Percentiles rank a stretch among this genome's conserved stretches.
Evolutionary conservation across 2,888 invertebrate genomes (phyloP).

Genomic region (Eristalis pertinax): DNA sequence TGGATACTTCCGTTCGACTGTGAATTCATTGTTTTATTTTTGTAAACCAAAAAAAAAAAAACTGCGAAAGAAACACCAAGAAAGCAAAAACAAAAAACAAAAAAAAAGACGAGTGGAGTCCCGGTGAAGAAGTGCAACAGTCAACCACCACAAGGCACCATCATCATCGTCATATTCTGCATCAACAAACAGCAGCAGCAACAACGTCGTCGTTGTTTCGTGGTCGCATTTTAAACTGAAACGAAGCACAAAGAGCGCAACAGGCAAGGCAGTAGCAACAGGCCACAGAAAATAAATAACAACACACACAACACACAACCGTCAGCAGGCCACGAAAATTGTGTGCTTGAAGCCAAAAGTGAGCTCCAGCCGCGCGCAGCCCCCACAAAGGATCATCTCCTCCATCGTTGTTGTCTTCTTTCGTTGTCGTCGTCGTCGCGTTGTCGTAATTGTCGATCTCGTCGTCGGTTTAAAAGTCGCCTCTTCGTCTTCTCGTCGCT

Average conservation of each 20-base stretch:
- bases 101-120: conserved; percentile 21
- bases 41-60: conserved; percentile 51
- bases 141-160: conserved; percentile 55
- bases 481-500: conserved; percentile 16
- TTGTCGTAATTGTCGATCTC: not conserved
- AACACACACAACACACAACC: no score
- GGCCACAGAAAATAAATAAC: not conserved
- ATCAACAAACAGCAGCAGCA: conserved; percentile 1
- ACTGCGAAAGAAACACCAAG: conserved; percentile 29
- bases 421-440: conserved; percentile 19
- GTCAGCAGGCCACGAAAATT: not conserved
- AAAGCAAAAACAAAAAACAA: conserved; percentile 36
- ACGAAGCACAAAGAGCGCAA: conserved; percentile 63
- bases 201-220: conserved; percentile 13
- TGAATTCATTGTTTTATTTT: conserved; percentile 26
- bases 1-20: conserved; percentile 47
- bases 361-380: conserved; percentile 40
- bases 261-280: conserved; percentile 26
- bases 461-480: not conserved
- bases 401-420: conserved; percentile 30
- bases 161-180: not conserved
- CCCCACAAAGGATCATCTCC: conserved; percentile 65
- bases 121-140: conserved; percentile 25
- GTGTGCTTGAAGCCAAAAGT: not conserved
- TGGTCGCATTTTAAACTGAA: conserved; percentile 39